Base-by-base conservation (phyloP, 2,113 vertebrate species). In the Sarotherodon lohbergeri region DNA sequence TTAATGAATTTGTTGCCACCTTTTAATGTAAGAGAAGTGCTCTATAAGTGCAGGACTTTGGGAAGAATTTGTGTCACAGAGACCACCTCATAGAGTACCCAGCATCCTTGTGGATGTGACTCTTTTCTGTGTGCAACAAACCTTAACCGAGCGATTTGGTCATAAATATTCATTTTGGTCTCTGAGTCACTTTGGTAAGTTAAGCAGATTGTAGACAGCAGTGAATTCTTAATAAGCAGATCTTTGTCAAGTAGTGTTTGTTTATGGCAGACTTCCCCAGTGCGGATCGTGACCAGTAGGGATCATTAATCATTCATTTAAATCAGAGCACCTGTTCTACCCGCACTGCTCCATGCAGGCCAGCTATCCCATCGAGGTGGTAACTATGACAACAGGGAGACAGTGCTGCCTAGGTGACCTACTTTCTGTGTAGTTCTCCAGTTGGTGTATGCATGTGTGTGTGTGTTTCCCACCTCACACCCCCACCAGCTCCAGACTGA, bases 371-470 rank as follows among this genome's bases (percentile, higher is more conserved):
- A 87, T 86, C 4, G 89, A 95, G 94, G 93, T 93, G 93, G 95
- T 96, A 95, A 94, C 95, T 93, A 96, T 95, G 93, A 95, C 95
- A 95, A 96, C 95, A 82, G 84, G 83, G 91, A 95, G 95, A 92
- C 90, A 89, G 91, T 52, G 79, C 92, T 92, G 91, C 89, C 88
- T 92, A 82, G 90, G 71, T 95, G 95, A 96, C 95, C 95, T 95
- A 95, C 84, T 95, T 96, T 95, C 90, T 9, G n/a, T 83, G 88
- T 92, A 92, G 85, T 90, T 90, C 86, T 91, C 46, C 73, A 55
- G 57, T 91, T 56, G 34, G 59, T 66, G 73, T 59, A 80, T 84
- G 59, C 27, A 48, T 66, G 61, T 66, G 61, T 76, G 82, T 68
- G 88, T 89, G 81, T 68, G 82, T 61, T 76, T 81, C 85, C 80